Conservation (phyloP, 2,888 invertebrate genomes). For the Sinhomidia bicolor region DNA sequence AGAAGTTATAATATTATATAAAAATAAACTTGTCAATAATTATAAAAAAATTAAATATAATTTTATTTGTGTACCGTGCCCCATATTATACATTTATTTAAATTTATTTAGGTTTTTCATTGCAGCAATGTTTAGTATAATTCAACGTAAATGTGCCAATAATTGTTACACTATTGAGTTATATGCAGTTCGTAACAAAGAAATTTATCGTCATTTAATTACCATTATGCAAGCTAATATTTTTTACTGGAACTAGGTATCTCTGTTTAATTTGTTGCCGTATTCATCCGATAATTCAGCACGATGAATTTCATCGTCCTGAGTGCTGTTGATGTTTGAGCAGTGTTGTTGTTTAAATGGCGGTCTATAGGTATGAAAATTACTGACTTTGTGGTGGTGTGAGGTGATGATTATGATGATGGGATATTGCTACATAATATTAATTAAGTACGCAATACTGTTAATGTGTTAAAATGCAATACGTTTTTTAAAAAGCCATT, state of each 20-base stretch:
- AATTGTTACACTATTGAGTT: background rate
- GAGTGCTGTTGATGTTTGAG: no score
- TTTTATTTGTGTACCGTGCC: slow-evolving; percentile 9
- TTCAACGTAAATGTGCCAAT: slow-evolving; percentile 25
- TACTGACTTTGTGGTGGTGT: background rate
- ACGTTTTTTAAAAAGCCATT: slow-evolving; percentile 42
- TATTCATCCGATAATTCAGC: no score
- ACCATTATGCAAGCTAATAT: background rate
- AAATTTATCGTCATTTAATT: background rate
- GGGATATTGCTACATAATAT: no score
- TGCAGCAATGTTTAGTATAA: background rate
- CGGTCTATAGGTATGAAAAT: no score
- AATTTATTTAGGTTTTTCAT: background rate
- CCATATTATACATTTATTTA: background rate
- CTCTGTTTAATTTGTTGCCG: no score
- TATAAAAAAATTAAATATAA: background rate
- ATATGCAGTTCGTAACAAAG: background rate
- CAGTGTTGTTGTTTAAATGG: background rate
- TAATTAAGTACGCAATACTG: slow-evolving; percentile 7
- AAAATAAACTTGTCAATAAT: slow-evolving; percentile 34
- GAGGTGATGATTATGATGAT: background rate
- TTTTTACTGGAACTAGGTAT: background rate
- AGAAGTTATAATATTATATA: background rate
- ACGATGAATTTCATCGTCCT: no score
- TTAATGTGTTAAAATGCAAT: slow-evolving; percentile 22